A percentile compares a stretch with the other conserved stretches of the same genome.
Conservation (phyloP, 2,113 vertebrate genomes). For the Pycnonotus jocosus region DNA sequence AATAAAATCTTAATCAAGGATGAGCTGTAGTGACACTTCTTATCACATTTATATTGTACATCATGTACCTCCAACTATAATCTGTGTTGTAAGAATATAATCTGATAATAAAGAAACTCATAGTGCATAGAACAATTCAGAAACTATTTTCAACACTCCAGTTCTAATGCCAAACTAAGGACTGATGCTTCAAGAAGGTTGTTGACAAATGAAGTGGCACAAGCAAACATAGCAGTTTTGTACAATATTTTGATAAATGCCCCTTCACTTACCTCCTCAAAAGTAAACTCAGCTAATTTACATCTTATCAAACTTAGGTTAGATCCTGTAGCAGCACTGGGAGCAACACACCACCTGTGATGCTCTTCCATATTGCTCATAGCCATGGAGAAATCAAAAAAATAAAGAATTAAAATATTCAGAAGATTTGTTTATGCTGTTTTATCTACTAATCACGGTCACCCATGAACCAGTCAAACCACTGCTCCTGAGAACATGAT, state of each 20-base stretch:
- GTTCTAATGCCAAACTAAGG: not conserved
- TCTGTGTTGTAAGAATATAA: not conserved
- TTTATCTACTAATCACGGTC: not conserved
- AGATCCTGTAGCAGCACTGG: not conserved
- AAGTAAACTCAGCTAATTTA: not conserved
- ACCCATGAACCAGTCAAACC: not conserved
- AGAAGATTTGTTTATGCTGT: not conserved
- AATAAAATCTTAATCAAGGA: constrained; percentile 67
- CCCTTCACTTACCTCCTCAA: not conserved
- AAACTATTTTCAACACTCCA: not conserved
- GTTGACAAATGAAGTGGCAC: not conserved
- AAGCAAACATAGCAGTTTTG: not conserved
- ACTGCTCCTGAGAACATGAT: not conserved
- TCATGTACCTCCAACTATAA: not conserved
- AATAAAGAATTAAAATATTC: not conserved
- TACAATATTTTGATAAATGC: not conserved
- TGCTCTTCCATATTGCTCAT: not conserved
- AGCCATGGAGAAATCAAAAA: not conserved
- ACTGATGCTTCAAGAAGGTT: not conserved
- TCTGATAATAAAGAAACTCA: not conserved
- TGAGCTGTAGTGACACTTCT: constrained; percentile 22
- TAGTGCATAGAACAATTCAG: not conserved
- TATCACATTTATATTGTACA: not conserved
- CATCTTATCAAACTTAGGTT: not conserved
- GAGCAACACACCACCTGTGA: not conserved